phyloP scores from a whole-genome alignment of 37 sponge, comb jelly and placozoan genomes.

The Halichondria panicea region DNA sequence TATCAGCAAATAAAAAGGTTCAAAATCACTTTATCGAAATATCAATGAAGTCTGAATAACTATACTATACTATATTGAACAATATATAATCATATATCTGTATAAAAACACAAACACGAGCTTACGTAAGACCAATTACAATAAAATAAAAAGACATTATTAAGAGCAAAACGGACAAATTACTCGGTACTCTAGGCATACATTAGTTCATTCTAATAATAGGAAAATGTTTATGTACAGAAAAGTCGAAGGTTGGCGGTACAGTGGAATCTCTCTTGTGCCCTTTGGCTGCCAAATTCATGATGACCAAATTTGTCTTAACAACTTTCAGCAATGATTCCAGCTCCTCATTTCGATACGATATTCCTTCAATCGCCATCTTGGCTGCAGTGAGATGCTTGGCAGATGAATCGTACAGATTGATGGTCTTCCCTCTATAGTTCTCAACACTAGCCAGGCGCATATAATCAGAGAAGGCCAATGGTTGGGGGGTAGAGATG shows the following conservation, averaged over 20 bases:
- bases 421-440: slow-evolving; percentile 61
- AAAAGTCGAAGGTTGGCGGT: slow-evolving; percentile 75
- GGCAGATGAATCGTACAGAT: slow-evolving; percentile 65
- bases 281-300: slow-evolving; percentile 86
- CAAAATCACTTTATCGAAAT: too few species aligned
- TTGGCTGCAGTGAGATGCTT: slow-evolving; percentile 66
- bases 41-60: too few species aligned
- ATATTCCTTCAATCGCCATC: slow-evolving; percentile 54
- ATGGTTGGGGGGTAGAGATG: slow-evolving; percentile 74
- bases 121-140: neutral
- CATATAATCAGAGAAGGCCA: slow-evolving; percentile 67
- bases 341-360: slow-evolving; percentile 24
- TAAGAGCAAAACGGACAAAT: neutral
- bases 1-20: too few species aligned
- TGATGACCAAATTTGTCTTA: slow-evolving; percentile 91
- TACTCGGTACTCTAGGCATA: too few species aligned
- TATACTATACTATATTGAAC: too few species aligned
- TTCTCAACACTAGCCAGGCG: slow-evolving; percentile 49
- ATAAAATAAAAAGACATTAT: slow-evolving; percentile 5
- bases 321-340: slow-evolving; percentile 67
- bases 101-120: neutral
- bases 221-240: slow-evolving; percentile 85
- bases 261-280: slow-evolving; percentile 77
- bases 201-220: slow-evolving; percentile 62
- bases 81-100: neutral